Evolutionary conservation across 1,140 invertebrate genomes (phyloP), one percentile per base, ranked within the genome.

Genomic region (Neuroterus valhalla): DNA sequence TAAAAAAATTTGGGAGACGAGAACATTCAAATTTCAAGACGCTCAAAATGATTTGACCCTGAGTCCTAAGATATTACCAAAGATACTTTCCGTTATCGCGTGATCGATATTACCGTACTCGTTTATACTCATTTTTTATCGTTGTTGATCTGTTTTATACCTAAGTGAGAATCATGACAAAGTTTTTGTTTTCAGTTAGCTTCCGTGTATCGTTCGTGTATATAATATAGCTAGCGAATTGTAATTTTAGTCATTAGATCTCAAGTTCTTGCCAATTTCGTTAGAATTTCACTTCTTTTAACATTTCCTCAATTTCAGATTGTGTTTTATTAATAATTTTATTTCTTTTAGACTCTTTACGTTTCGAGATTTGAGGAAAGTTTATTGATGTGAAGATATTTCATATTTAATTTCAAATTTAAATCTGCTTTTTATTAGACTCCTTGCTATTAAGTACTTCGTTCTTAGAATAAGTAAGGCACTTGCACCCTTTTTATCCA

Each of bases 91-190:
- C 55, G 55, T 62, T 62, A 62, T 26, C 26, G 55, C 55, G 55
- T 62, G 55, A 62, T 62, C 31, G 55, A 62, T 26, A 62, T 62
- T 62, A 62, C n/a, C 31, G 14, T 62, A 62, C 55, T 4, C 15
- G 31, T 38, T 38, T 31, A 62, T 62, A 62, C 55, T 62, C 55
- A 62, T 68, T 68, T 68, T 21, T 68, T 68, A 45, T 19, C 19
- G 19, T 21, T 68, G 43, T 45, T 68, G 66, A 68, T 68, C 19
- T 19, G 42, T 68, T 68, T 44, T 66, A 14, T 66, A 6, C n/a
- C 12, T 45, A 68, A 68, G 43, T 68, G 66, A 68, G 19, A 68
- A 19, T 68, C 19, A 19, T 17, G 15, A 17, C 8, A 66, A 66
- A 66, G 11, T 26, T 19, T 67, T 67, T 67, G 11, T 17, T 15